phyloP scores from a whole-genome alignment of 2,113 vertebrate genomes.

The Sapayoa aenigma region DNA sequence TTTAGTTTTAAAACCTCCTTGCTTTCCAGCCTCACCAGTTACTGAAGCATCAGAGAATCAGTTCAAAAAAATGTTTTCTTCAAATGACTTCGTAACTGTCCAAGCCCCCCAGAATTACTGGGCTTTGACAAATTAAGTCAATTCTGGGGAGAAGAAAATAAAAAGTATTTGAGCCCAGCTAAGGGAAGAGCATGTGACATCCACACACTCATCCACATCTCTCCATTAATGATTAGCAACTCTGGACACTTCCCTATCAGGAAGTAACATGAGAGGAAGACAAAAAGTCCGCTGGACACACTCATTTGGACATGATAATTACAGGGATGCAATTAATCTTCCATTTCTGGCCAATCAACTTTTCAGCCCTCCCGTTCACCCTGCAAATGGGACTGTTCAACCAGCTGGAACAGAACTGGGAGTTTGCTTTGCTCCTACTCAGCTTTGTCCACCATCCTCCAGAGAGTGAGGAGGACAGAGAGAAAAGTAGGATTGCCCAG shows the following conservation, averaged over 20 bases:
- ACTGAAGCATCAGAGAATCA: accelerated
- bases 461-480: not conserved
- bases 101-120: not conserved
- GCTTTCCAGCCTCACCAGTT: not conserved
- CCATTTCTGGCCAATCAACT: not conserved
- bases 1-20: not conserved
- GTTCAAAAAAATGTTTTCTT: not conserved
- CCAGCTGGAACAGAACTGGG: not conserved
- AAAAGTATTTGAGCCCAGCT: not conserved
- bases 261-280: not conserved
- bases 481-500: not conserved
- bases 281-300: not conserved
- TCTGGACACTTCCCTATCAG: not conserved
- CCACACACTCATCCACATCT: not conserved
- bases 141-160: not conserved
- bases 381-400: not conserved
- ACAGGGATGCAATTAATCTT: not conserved
- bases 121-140: not conserved
- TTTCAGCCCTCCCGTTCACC: not conserved
- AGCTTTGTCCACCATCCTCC: accelerated
- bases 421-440: not conserved
- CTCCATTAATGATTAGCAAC: not conserved
- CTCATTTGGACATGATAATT: slow-evolving; percentile 9
- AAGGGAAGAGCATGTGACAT: not conserved
- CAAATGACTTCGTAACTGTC: not conserved